Base-by-base conservation (phyloP, 2,797 vertebrate genomes). In the Cossypha caffra region DNA sequence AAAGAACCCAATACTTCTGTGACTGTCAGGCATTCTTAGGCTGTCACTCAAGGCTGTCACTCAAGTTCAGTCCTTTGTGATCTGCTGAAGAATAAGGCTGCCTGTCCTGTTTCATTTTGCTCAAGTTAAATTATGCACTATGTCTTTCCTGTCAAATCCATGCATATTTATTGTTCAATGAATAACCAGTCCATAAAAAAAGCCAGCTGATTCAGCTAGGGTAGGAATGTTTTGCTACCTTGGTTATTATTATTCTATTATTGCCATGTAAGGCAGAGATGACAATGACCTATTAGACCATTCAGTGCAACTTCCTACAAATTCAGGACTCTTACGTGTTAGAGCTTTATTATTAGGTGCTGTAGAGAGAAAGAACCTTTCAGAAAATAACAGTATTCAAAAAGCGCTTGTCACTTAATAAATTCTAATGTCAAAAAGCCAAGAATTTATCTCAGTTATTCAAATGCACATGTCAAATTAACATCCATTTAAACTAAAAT, bases 401-500 rank as follows among this genome's bases (percentile, higher is more conserved):
- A 91, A 92, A 69, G 48, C 11, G 1, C 47, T 77, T 87, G 87
- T 94, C 87, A 95, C 78, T 88, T 90, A 51, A 71, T 88, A 45
- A 28, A 73, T 84, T 81, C 93, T 66, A 82, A 86, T 72, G 81
- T 80, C 88, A 74, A 73, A 92, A 92, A 85, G 28, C 42, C 71
- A 81, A 40, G 61, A 90, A 82, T 91, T 87, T 66, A 67, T 92
- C 89, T 89, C 77, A 66, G 29, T 90, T 95, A 90, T 88, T 94
- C 79, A 84, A 96, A 96, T 77, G 31, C 76, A 69, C 77, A 19
- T 0, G 13, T 88, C 94, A 95, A 79, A 94, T 96, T 88, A 95
- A 25, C 59, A 88, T 77, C 51, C 52, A 86, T 92, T 95, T 93
- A 93, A 86, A 85, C 71, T 80, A 90, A 95, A 94, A 97, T 93